Evolutionary conservation across 1,140 invertebrate species (phyloP), one percentile per base, ranked within the genome.

Genomic region (Solen grandis): DNA sequence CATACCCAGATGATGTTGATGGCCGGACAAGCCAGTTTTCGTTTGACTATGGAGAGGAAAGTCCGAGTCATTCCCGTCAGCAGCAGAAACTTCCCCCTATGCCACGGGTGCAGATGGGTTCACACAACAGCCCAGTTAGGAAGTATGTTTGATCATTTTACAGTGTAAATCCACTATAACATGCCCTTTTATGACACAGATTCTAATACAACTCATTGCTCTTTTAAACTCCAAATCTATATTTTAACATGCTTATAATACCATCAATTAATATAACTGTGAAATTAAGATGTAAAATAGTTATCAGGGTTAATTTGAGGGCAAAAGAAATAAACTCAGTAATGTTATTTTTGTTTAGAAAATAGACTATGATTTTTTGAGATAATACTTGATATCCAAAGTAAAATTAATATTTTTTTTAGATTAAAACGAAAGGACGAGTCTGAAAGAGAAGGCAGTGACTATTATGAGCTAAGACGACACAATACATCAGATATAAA

Each of bases 21-120:
- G 41, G 66, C 10, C 14, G 27, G 13, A 78, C 75, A 4, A 78
- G 75, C 66, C 63, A 78, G 54, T 78, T 78, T 69, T 35, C 75
- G 0, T 69, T 78, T 68, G 75, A 69, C 8, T 78, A 60, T 36
- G 27, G 36, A 54, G 33, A 31, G 31, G 35, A 41, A 41, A n/a
- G 33, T 16, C 4, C 29, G 4, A 25, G 5, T 8, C 41, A 46
- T 8, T 46, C 41, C 41, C 19, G 41, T 8, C 8, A 19, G 41
- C 8, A 46, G 41, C 8, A 19, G 41, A 8, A 8, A 46, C 41
- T 46, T 19, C 41, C 41, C 41, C 41, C 63, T 46, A 63, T 78
- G 38, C 68, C 75, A 31, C 65, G 50, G 29, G 75, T 78, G 19
- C 60, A 14, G 5, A 78, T 38, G 14, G 75, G 75, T 16, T 35